A percentile compares a stretch with the other conserved stretches of the same genome.
Evolutionary conservation across 92 coral and sea anemone species (phyloP).

Genomic region (Paramuricea clavata): DNA sequence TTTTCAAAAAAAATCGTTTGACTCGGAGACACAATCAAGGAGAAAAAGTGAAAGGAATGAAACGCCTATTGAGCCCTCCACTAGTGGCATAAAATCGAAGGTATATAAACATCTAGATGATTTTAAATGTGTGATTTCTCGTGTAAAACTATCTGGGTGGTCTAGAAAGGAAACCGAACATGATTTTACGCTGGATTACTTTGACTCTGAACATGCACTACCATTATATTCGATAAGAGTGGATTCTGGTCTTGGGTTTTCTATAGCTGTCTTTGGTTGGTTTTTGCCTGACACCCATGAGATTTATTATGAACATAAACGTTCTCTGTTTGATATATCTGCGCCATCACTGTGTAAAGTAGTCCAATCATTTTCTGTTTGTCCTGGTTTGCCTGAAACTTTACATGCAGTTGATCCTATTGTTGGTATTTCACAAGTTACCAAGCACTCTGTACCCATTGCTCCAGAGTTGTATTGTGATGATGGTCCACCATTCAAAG

Average conservation of each 20-base stretch:
- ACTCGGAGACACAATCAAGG: neutral
- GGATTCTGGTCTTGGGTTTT: conserved; percentile 73
- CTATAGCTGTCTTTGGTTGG: conserved; percentile 72
- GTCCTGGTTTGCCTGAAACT: conserved; percentile 56
- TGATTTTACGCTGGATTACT: neutral
- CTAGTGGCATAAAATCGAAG: neutral
- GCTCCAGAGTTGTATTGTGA: neutral
- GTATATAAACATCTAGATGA: conserved; percentile 6
- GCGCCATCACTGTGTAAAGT: conserved; percentile 43
- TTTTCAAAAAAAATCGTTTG: neutral
- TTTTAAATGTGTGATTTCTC: neutral
- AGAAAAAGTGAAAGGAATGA: neutral
- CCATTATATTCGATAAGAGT: conserved; percentile 67
- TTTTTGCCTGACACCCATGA: conserved; percentile 72
- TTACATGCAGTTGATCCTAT: conserved; percentile 4
- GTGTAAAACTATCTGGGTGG: conserved; percentile 7
- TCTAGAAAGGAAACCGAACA: neutral
- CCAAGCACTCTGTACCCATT: conserved; percentile 11
- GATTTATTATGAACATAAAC: conserved; percentile 45
- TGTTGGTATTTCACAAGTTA: neutral
- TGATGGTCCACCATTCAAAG: conserved; percentile 30
- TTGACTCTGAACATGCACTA: conserved; percentile 16
- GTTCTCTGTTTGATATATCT: conserved; percentile 55
- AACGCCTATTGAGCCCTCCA: neutral
- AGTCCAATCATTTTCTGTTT: conserved; percentile 24